phyloP scores from a whole-genome alignment of 2,888 invertebrate species.

The Leuctra nigra region DNA sequence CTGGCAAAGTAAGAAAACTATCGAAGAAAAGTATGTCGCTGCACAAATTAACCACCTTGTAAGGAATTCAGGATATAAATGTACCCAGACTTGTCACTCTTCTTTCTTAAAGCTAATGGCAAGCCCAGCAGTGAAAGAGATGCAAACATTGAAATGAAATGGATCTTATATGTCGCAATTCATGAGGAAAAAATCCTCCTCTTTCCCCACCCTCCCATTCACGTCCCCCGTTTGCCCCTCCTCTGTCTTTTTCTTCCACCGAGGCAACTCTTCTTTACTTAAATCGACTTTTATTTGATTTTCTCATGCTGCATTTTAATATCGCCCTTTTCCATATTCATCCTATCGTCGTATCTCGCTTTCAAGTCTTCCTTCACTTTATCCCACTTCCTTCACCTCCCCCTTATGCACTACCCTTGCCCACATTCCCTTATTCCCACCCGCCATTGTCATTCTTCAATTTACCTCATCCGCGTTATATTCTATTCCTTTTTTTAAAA shows the following conservation, averaged over 20 bases:
- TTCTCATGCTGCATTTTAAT: slow-evolving; percentile 25
- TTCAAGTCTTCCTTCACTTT: background rate
- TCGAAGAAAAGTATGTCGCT: too few species aligned
- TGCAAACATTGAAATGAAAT: background rate
- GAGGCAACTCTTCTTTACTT: slow-evolving; percentile 21
- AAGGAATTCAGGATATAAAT: too few species aligned
- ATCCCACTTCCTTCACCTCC: slow-evolving; percentile 2
- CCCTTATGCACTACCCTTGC: background rate
- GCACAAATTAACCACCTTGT: too few species aligned
- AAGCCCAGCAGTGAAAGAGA: background rate
- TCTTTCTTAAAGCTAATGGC: too few species aligned
- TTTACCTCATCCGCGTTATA: background rate
- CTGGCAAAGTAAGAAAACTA: too few species aligned
- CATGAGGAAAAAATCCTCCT: background rate
- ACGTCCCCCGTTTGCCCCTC: background rate
- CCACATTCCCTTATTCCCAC: background rate
- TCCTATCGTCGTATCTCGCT: slow-evolving; percentile 20
- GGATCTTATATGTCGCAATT: background rate
- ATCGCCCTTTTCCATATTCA: slow-evolving; percentile 24
- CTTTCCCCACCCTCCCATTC: background rate
- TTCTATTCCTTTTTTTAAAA: background rate
- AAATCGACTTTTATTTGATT: slow-evolving; percentile 27
- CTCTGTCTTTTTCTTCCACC: background rate
- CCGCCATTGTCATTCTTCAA: slow-evolving; percentile 6
- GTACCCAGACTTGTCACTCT: too few species aligned